Evolutionary conservation across 2,797 vertebrate species (phyloP).

Genomic region (Sternarchorhynchus goeldii): DNA sequence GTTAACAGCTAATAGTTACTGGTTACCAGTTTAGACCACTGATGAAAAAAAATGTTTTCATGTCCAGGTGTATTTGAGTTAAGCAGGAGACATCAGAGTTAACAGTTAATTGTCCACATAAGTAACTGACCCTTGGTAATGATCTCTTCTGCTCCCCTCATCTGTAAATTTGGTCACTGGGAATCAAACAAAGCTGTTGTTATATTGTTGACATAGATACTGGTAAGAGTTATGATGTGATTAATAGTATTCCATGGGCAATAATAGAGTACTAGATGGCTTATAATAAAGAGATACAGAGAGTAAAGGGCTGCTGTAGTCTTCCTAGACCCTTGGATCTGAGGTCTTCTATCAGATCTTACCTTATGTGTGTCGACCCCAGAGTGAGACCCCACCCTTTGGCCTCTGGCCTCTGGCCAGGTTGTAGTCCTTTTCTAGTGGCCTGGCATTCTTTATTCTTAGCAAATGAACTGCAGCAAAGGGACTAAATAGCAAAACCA

Average conservation of each 20-base stretch:
- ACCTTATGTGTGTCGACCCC: constrained; percentile 87
- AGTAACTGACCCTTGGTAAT: not conserved
- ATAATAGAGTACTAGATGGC: not conserved
- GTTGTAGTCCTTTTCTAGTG: constrained; percentile 84
- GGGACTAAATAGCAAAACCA: not conserved
- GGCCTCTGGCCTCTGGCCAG: constrained; percentile 85
- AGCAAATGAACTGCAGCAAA: constrained; percentile 5
- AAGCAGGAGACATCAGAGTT: not conserved
- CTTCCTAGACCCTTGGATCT: constrained; percentile 44
- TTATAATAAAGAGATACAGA: constrained; percentile 11
- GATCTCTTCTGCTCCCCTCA: constrained; percentile 65
- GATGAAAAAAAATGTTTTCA: too few species aligned
- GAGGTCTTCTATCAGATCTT: constrained; percentile 79
- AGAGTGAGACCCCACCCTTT: constrained; percentile 86
- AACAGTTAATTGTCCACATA: too few species aligned
- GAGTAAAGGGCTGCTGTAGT: constrained; percentile 6
- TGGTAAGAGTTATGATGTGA: not conserved
- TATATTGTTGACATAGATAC: not conserved
- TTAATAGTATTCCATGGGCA: not conserved
- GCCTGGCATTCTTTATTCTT: constrained; percentile 85
- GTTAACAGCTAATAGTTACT: too few species aligned
- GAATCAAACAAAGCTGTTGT: not conserved
- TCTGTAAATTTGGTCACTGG: not conserved
- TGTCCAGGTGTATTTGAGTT: constrained; percentile 73
- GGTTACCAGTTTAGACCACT: too few species aligned